A percentile compares a stretch with the other conserved stretches of the same genome.
Conservation (phyloP, 2,797 vertebrate species). For the Arnoldichthys spilopterus region DNA sequence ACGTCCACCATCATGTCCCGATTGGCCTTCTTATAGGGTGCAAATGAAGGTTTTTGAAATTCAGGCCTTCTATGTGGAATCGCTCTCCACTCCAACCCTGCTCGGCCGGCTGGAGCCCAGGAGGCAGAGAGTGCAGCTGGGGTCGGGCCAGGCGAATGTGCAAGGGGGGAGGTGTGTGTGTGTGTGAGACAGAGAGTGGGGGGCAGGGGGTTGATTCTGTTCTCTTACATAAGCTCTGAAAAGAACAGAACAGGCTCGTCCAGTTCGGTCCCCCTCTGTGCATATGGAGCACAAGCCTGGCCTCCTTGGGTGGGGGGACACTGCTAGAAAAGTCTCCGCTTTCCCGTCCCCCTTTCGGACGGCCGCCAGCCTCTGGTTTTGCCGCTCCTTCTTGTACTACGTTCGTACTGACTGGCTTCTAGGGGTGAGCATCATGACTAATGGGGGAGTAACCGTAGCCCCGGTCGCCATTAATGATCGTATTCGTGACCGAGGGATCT, state of each 20-base stretch:
- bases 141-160: slow-evolving; percentile 17
- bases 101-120: slow-evolving; percentile 25
- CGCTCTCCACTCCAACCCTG: neutral
- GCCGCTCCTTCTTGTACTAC: neutral
- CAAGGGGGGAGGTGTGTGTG: slow-evolving; percentile 15
- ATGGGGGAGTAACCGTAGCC: no score
- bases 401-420: neutral
- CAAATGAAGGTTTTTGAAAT: neutral
- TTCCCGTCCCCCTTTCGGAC: neutral
- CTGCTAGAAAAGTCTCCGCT: slow-evolving; percentile 6
- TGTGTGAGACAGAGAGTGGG: neutral
- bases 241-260: slow-evolving; percentile 20
- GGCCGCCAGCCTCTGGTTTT: neutral
- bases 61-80: neutral
- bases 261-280: neutral
- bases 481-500: no score
- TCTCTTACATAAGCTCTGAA: slow-evolving; percentile 43
- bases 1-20: slow-evolving; percentile 15
- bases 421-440: no score
- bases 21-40: neutral
- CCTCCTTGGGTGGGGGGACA: slow-evolving; percentile 4
- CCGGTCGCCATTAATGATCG: no score
- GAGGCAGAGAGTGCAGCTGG: slow-evolving; percentile 40
- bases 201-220: slow-evolving; percentile 4
- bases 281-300: slow-evolving; percentile 1